Conservation (phyloP, 2,113 vertebrate genomes). For the Cochlearius cochlearius region DNA sequence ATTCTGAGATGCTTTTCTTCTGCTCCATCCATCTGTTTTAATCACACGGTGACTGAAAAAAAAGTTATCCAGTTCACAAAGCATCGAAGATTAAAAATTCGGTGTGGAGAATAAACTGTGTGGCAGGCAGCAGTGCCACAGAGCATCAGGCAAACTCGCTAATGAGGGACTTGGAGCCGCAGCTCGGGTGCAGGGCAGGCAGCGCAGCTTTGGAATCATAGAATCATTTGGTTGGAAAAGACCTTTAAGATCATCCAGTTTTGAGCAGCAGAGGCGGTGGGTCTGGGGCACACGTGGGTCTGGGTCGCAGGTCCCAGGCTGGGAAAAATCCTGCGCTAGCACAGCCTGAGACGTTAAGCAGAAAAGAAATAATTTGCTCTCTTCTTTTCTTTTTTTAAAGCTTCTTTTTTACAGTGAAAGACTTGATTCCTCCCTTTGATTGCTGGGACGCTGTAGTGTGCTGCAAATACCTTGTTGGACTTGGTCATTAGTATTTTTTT, state of each 20-base stretch:
- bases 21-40: slow-evolving; percentile 36
- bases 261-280: neutral
- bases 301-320: neutral
- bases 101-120: neutral
- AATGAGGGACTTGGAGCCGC: neutral
- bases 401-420: neutral
- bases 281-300: neutral
- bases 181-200: neutral
- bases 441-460: neutral
- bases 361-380: neutral
- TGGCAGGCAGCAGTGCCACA: neutral
- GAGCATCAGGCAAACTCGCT: neutral
- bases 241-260: too few species aligned
- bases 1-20: neutral
- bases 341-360: accelerated
- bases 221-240: too few species aligned
- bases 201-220: neutral
- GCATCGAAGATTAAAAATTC: neutral
- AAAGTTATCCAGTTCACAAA: neutral
- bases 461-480: neutral
- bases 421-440: neutral
- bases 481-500: neutral
- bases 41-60: neutral
- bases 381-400: neutral
- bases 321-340: neutral